These are phyloP conservation scores for Helicoverpa assulta DNA, from an alignment of 2,888 invertebrate species.

Conservation along the genomic window DNA sequence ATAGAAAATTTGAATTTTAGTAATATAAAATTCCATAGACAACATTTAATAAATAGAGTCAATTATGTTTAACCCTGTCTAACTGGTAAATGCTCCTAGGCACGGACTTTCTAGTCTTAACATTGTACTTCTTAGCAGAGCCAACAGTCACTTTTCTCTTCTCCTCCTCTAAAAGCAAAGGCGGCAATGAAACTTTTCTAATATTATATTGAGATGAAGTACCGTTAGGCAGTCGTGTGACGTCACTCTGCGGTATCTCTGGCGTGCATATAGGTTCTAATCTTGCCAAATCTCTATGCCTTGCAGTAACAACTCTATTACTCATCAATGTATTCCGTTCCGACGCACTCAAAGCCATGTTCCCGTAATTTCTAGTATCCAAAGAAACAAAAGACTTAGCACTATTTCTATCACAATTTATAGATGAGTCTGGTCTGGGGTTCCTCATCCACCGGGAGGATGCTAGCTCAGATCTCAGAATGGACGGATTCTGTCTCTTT, in stretches of 20 bases:
- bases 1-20: not conserved
- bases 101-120: conserved; percentile 68
- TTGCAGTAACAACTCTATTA: conserved; percentile 81
- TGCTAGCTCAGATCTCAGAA: conserved; percentile 85
- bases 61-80: conserved; percentile 70
- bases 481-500: conserved; percentile 80
- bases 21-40: conserved; percentile 2
- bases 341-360: conserved; percentile 75
- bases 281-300: conserved; percentile 78
- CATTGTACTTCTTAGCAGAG: conserved; percentile 78
- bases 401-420: conserved; percentile 85
- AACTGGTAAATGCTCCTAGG: conserved; percentile 70
- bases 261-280: conserved; percentile 82
- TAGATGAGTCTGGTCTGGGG: conserved; percentile 82
- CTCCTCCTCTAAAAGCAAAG: conserved; percentile 83
- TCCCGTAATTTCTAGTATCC: conserved; percentile 79
- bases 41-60: conserved; percentile 25
- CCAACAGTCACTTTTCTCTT: conserved; percentile 75
- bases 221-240: conserved; percentile 67
- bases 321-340: conserved; percentile 76
- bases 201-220: conserved; percentile 73
- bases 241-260: conserved; percentile 75
- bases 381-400: conserved; percentile 87
- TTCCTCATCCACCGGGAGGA: conserved; percentile 87
- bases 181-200: conserved; percentile 86